Evolutionary conservation across 2,797 vertebrate genomes (phyloP).

Genomic region (Todus mexicanus): DNA sequence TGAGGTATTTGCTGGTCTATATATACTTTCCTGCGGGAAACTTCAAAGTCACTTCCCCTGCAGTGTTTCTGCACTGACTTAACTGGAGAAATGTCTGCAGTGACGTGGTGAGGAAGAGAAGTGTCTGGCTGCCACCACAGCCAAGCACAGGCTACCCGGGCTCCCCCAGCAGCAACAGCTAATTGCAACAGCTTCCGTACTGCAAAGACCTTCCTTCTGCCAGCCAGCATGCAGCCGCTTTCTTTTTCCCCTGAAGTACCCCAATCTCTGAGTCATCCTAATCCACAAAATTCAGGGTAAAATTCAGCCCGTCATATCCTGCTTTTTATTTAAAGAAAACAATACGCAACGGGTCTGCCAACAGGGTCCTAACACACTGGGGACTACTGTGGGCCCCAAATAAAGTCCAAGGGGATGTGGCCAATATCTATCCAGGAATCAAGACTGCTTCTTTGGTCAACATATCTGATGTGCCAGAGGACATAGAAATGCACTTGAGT

Average conservation of each 20-base stretch:
- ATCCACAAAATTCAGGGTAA: not conserved
- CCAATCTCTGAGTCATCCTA: not conserved
- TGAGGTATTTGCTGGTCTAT: not conserved
- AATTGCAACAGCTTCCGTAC: not conserved
- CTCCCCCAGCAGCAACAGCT: not conserved
- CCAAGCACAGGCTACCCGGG: not conserved
- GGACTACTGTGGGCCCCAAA: not conserved
- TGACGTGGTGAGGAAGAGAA: not conserved
- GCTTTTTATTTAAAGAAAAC: not conserved
- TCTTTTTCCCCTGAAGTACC: not conserved
- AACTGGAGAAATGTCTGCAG: not conserved
- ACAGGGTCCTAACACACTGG: fast-evolving
- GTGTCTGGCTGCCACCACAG: not conserved
- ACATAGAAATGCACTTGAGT: not conserved
- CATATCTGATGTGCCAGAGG: not conserved
- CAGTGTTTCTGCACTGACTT: not conserved
- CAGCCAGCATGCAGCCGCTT: not conserved
- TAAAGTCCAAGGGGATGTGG: not conserved
- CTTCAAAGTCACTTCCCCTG: not conserved
- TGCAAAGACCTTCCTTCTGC: not conserved
- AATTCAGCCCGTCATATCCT: not conserved
- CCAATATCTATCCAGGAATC: not conserved
- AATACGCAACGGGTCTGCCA: not conserved
- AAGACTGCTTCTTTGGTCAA: not conserved
- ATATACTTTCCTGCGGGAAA: not conserved